Percentiles rank a stretch among this genome's conserved stretches.
Conservation (phyloP, 2,888 invertebrate genomes). For the Griposia aprilina region DNA sequence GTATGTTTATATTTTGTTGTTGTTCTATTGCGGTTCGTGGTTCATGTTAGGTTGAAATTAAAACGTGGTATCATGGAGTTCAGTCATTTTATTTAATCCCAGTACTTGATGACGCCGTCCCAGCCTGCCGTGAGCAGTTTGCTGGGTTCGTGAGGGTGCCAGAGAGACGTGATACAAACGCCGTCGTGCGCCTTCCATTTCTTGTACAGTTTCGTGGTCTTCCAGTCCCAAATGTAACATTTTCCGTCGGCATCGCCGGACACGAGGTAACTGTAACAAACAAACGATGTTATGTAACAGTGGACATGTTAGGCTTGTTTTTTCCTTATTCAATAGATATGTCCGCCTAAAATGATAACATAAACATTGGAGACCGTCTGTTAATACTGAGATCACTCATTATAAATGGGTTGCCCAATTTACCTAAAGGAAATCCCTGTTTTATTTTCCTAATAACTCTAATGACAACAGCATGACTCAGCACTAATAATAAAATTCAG, state of each 20-base stretch:
- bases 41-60: conserved; percentile 80
- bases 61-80: conserved; percentile 73
- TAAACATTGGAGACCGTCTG: background rate
- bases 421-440: background rate
- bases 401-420: conserved; percentile 1
- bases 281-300: conserved; percentile 31
- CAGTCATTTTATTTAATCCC: conserved; percentile 94
- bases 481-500: conserved; percentile 1
- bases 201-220: conserved; percentile 99
- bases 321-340: conserved; percentile 14
- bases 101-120: conserved; percentile 99
- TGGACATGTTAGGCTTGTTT: conserved; percentile 1
- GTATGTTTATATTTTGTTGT: conserved; percentile 78
- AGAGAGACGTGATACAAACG: conserved; percentile 97
- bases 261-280: conserved; percentile 95
- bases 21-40: conserved; percentile 81
- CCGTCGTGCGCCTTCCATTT: conserved; percentile 99
- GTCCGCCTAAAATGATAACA: conserved; percentile 8
- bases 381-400: background rate
- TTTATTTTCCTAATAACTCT: conserved; percentile 2
- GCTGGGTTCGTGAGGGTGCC: conserved; percentile 99
- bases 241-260: conserved; percentile 99
- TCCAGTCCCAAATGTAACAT: conserved; percentile 99
- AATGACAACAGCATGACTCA: conserved; percentile 11
- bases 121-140: conserved; percentile 99